phyloP scores from a whole-genome alignment of 2,888 invertebrate genomes.

The Andrena camellia region DNA sequence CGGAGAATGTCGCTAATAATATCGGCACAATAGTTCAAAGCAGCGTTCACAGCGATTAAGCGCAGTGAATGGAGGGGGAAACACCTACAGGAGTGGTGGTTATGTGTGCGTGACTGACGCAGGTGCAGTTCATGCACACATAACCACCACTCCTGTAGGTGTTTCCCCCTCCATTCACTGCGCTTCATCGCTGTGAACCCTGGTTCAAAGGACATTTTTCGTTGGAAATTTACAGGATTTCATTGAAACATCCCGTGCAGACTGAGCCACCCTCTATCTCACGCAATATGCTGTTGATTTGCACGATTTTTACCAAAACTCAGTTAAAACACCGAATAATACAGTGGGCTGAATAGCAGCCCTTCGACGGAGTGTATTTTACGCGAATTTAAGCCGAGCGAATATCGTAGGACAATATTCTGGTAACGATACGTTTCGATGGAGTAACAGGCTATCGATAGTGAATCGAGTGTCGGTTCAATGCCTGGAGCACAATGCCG shows the following conservation, averaged over 20 bases:
- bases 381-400: conserved; percentile 1
- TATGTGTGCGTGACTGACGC: too few relatives aligned
- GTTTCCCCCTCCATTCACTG: too few relatives aligned
- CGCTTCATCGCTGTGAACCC: too few relatives aligned
- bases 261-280: not conserved
- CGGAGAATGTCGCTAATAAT: not conserved
- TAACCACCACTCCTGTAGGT: too few relatives aligned
- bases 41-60: too few relatives aligned
- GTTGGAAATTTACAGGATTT: not conserved
- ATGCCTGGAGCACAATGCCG: not conserved
- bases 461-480: not conserved
- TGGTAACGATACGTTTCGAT: not conserved
- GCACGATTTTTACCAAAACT: not conserved
- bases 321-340: not conserved
- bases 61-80: too few relatives aligned
- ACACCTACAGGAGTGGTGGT: too few relatives aligned
- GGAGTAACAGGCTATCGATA: not conserved
- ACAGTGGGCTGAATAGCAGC: not conserved
- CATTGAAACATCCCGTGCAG: not conserved
- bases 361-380: conserved; percentile 6
- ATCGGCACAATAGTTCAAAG: not conserved
- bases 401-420: not conserved
- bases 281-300: not conserved
- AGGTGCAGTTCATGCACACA: too few relatives aligned
- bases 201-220: not conserved